Evolutionary conservation across 2,888 invertebrate genomes (phyloP), one percentile per base, ranked within the genome.

Genomic region (Elegia similella): DNA sequence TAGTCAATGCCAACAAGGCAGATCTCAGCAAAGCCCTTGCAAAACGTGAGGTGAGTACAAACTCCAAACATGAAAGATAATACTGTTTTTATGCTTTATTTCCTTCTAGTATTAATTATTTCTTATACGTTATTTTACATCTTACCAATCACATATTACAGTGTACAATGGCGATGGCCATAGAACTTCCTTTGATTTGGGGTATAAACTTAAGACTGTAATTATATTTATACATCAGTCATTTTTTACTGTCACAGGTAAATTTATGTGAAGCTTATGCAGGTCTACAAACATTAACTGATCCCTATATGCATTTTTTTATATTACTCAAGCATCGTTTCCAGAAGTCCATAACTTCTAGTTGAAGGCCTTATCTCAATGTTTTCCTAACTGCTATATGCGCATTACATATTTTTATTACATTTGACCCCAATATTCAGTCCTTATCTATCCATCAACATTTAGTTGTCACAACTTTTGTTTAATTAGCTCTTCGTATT

Each of bases 1-100:
- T 99, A 80, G 96, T 98, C 62, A 94, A 96, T 75, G 96, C 96
- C 63, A 95, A 98, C 80, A 96, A 96, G 86, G 83, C 93, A 64
- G 93, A 94, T 80, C 92, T 97, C 78, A 94, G 94, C 69, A 92
- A 94, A 69, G 93, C 95, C 58, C 93, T 97, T 60, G 93, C 94
- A 60, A 95, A 94, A 81, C 93, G 94, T 79, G 94, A 96, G 92
- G 96, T 96, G 91, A 93, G 90, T 83, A 59, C 55, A 65, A 65
- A 63, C 55, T 63, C 59, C 63, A 63, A 50, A 8, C 50, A 59
- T 55, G 64, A 69, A 63, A 58, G 59, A 62, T 47, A 30, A 15
- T 30, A 6, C 38, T 50, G n/a, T 55, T n/a, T 58, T 32, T 30
- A 30, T 46, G 10, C 16, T 34, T 8, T 48, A 13, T 47, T 47